Evolutionary conservation across 1,140 invertebrate genomes (phyloP), one percentile per base, ranked within the genome.

Genomic region (Tribolium madens): DNA sequence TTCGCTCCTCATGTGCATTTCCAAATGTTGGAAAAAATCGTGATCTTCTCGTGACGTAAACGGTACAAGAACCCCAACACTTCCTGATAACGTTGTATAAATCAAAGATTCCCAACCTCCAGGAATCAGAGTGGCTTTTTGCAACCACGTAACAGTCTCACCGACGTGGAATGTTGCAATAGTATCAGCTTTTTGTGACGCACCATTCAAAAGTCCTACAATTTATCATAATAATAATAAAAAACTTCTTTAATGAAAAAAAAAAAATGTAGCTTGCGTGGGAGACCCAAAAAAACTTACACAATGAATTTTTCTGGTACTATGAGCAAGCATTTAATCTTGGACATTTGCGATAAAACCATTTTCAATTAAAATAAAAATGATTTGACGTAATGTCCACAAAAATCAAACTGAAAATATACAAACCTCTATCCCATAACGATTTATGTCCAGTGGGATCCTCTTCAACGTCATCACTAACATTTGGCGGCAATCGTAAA

Each of bases 1-100:
- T 86, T 99, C 98, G 57, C 95, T 96, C 47, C 98, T 88, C 97
- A 99, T 98, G 85, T 99, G 97, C 98, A 99, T 99, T 86, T 99
- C 98, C 68, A 99, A 87, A 88, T 99, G 96, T 86, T 99, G 98
- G 88, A 99, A 99, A 84, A 99, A 99, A 84, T 99, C 98, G 81
- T 98, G 97, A 86, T 99, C 98, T 89, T 99, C 98, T 83, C 98
- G 93, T 21, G 97, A 98, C 0, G 97, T 98, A 82, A 99, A 99
- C 0, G 98, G 97, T 7, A 99, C 95, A 2, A 99, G 88, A 36
- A 98, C 97, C 1, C 98, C 98, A 0, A 99, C 93, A 3, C 95
- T 93, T 7, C 98, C 98, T 78, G 96, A 97, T 0, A 99, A 83
- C 0, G 98, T 99, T 0, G 97, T 96, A 83, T 99, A 99, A 0